Conservation (phyloP, 1,140 invertebrate species). For the Gerris buenoi region DNA sequence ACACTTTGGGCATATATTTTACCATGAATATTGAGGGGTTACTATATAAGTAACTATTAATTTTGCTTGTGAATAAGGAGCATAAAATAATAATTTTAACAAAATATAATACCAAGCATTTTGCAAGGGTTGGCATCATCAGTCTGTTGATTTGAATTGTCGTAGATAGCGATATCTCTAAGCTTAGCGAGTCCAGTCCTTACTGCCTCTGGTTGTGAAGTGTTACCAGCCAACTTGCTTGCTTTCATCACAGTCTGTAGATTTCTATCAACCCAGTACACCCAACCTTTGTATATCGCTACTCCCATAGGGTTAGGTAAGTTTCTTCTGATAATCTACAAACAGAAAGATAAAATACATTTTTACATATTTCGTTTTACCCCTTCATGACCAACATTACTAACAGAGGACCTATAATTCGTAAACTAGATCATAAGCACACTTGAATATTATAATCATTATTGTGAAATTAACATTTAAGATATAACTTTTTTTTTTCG, state of each 20-base stretch:
- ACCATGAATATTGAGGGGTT: no score
- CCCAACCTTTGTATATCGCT: slow-evolving; percentile 61
- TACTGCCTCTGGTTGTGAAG: slow-evolving; percentile 39
- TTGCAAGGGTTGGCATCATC: slow-evolving; percentile 66
- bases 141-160: slow-evolving; percentile 66
- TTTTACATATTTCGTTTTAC: no score
- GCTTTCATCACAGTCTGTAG: slow-evolving; percentile 74
- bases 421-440: neutral
- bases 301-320: slow-evolving; percentile 91
- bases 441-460: no score
- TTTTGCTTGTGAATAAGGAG: neutral
- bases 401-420: no score
- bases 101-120: slow-evolving; percentile 28
- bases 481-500: no score
- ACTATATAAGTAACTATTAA: no score
- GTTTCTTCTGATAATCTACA: slow-evolving; percentile 61
- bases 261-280: slow-evolving; percentile 95
- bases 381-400: no score
- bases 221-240: slow-evolving; percentile 58
- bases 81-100: neutral
- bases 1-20: no score
- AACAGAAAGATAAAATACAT: no score
- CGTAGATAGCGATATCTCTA: slow-evolving; percentile 79
- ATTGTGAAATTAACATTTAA: no score
- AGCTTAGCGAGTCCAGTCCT: slow-evolving; percentile 70